Conservation (phyloP, 2,888 invertebrate species). For the Caenorhabditis panamensis region DNA sequence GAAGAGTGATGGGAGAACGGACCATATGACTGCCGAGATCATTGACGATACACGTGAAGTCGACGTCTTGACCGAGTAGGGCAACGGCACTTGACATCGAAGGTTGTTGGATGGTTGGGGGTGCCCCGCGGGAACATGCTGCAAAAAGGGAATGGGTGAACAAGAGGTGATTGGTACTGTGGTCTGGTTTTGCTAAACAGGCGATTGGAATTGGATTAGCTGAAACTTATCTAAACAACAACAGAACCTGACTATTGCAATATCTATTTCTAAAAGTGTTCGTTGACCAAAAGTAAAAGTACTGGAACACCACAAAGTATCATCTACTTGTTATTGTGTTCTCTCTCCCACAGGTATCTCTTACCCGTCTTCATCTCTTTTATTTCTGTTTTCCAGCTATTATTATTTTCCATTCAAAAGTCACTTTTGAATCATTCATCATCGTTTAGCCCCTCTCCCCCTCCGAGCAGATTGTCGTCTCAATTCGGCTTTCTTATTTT, state of each 20-base stretch:
- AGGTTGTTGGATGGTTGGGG: constrained; percentile 71
- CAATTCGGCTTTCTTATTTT: background rate
- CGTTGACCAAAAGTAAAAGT: background rate
- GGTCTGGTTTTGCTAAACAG: too few species aligned
- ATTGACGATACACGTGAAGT: constrained; percentile 79
- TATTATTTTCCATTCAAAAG: constrained; percentile 11
- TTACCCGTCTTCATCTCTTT: background rate
- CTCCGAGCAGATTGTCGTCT: constrained; percentile 5
- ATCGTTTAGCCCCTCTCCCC: constrained; percentile 23
- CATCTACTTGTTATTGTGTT: background rate
- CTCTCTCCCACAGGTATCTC: constrained; percentile 32
- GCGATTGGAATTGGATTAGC: too few species aligned
- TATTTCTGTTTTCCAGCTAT: constrained; percentile 3
- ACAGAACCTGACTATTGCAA: too few species aligned
- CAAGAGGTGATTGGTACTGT: too few species aligned
- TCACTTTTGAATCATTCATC: constrained; percentile 53
- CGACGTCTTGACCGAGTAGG: constrained; percentile 79
- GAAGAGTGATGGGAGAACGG: constrained; percentile 58
- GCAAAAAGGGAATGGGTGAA: constrained; percentile 46
- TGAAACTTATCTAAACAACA: too few species aligned
- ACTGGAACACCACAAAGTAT: too few species aligned
- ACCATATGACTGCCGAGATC: constrained; percentile 83
- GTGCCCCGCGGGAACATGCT: constrained; percentile 77
- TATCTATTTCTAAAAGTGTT: too few species aligned
- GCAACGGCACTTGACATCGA: constrained; percentile 79